Base-by-base conservation (phyloP, 1,140 invertebrate genomes). In the Adoxophyes honmai region DNA sequence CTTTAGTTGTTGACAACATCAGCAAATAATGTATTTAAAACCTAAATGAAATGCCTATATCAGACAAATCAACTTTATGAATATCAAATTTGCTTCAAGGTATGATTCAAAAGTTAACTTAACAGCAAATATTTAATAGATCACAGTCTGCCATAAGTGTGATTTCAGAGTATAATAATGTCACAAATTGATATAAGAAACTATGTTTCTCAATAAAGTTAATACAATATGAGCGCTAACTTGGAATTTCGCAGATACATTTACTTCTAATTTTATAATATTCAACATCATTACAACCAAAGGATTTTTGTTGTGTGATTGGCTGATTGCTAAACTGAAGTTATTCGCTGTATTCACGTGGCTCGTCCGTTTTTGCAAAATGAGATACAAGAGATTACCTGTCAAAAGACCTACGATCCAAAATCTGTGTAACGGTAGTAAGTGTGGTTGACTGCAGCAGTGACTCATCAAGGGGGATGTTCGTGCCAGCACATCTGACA, bases 401-500 rank as follows among this genome's bases (percentile, higher is more conserved):
- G 73, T 81, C 75, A 79, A 83, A 75, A 81, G 71, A 78, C 72
- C 62, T 74, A 80, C 57, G 64, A 78, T 78, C 75, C 65, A 80
- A 82, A 81, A 84, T 63, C 34, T 72, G 65, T 64, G 54, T 71
- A 73, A 72, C 55, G 66, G 64, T 65, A 66, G 54, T 66, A 61
- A 52, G 72, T 67, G 58, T 67, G 69, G 63, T 66, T 70, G 68
- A 73, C 60, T 70, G 67, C 65, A 74, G 64, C 55, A 66, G 71
- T 68, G 66, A 64, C 55, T 60, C 59, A 51, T 63, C 51, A 58
- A 52, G 42, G 62, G 38, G 28, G 52, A 14, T 51, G 56, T 59
- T 38, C 55, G 60, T 60, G 66, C 55, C 66, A 34, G 62, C 65
- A 70, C 68, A 68, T 64, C 51, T 62, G 60, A 52, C 36, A 51